Evolutionary conservation across 2,113 vertebrate genomes (phyloP).

Genomic region (Anarrhichthys ocellatus): DNA sequence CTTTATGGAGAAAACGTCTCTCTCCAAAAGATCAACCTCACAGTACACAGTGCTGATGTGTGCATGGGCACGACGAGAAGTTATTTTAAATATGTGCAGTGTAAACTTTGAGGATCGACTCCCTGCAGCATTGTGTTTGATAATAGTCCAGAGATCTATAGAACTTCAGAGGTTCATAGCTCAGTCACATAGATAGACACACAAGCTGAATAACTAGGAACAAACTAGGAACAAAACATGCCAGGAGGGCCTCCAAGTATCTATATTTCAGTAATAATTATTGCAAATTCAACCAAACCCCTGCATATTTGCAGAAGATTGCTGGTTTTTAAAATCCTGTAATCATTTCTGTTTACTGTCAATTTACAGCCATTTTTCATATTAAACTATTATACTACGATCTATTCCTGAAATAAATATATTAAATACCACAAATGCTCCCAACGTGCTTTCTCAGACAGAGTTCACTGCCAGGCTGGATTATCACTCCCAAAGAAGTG

Average conservation of each 20-base stretch:
- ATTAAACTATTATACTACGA: not conserved
- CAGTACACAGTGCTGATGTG: not conserved
- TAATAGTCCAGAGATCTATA: not conserved
- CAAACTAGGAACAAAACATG: slow-evolving; percentile 1
- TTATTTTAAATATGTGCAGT: slow-evolving; percentile 24
- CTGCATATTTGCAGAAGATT: not conserved
- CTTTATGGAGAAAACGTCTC: slow-evolving; percentile 20
- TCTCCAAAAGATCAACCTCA: slow-evolving; percentile 12
- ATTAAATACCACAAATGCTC: not conserved
- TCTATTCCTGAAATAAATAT: not conserved
- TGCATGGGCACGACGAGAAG: slow-evolving; percentile 3
- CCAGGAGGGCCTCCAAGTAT: not conserved
- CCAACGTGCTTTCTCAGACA: not conserved
- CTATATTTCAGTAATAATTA: not conserved
- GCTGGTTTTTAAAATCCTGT: not conserved
- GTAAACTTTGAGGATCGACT: slow-evolving; percentile 24
- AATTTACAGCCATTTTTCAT: not conserved
- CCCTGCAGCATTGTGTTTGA: slow-evolving; percentile 8
- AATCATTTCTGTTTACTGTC: not conserved
- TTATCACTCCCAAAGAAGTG: not conserved
- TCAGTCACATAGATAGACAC: slow-evolving; percentile 16
- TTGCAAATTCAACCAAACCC: not conserved
- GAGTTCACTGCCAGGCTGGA: not conserved
- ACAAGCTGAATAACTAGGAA: not conserved
- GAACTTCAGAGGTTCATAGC: not conserved